Percentiles rank a stretch among this genome's conserved stretches.
These are phyloP conservation scores for Miniopterus natalensis DNA, from an alignment of 2,113 vertebrate species.

Conservation along the genomic window DNA sequence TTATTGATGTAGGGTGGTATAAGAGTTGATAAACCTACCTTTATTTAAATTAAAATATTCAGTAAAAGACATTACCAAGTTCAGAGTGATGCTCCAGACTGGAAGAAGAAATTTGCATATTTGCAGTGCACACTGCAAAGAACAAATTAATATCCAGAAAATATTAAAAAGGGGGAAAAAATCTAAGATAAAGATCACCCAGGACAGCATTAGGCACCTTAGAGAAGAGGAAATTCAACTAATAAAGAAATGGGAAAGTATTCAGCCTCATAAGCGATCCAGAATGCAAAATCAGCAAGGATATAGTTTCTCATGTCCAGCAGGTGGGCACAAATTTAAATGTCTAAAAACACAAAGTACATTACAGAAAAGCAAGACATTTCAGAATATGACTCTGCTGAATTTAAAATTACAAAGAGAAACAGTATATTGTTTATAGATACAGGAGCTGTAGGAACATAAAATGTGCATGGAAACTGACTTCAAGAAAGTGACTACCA, in stretches of 20 bases:
- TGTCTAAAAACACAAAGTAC: neutral
- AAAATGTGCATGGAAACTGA: slow-evolving; percentile 34
- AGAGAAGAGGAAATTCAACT: neutral
- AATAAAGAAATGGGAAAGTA: neutral
- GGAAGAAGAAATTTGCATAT: neutral
- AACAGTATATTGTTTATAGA: neutral
- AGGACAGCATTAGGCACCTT: neutral
- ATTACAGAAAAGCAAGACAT: slow-evolving; percentile 40
- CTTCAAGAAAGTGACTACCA: neutral
- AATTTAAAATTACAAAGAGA: slow-evolving; percentile 57
- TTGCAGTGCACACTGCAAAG: neutral
- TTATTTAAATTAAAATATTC: slow-evolving; percentile 19
- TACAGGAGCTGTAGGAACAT: neutral
- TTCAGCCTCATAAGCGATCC: neutral
- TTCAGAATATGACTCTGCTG: neutral
- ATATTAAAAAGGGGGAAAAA: neutral
- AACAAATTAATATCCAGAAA: slow-evolving; percentile 13
- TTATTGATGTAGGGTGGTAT: neutral
- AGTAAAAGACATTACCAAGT: neutral
- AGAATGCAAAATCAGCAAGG: neutral
- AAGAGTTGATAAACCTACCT: neutral
- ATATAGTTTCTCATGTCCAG: neutral
- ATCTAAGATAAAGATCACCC: neutral
- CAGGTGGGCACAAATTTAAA: neutral
- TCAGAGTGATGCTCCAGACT: neutral